Conservation (phyloP, 2,113 vertebrate species). For the Oryctolagus cuniculus region mOryCun1.1 NC_091445.1:76373501-76374000, state of each 20-base stretch:
- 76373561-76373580: background rate
- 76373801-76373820: background rate
- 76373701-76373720: background rate
- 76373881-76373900: no score
- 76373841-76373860: no score
- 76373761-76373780: background rate
- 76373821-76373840: background rate
- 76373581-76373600: conserved; percentile 37
- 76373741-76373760: conserved; percentile 15
- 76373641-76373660: conserved; percentile 43
- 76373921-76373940: no score
- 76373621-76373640: conserved; percentile 38
- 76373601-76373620: conserved; percentile 45
- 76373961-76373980: no score
- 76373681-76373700: background rate
- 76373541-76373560: background rate
- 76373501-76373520: conserved; percentile 64
- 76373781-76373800: background rate
- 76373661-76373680: background rate
- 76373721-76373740: background rate
- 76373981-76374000: no score
- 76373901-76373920: no score
- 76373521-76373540: conserved; percentile 50
- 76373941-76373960: no score
- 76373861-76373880: no score